A percentile compares a stretch with the other conserved stretches of the same genome.
phyloP scores from a whole-genome alignment of 2,888 invertebrate species.

The Idaea dimidiata region DNA sequence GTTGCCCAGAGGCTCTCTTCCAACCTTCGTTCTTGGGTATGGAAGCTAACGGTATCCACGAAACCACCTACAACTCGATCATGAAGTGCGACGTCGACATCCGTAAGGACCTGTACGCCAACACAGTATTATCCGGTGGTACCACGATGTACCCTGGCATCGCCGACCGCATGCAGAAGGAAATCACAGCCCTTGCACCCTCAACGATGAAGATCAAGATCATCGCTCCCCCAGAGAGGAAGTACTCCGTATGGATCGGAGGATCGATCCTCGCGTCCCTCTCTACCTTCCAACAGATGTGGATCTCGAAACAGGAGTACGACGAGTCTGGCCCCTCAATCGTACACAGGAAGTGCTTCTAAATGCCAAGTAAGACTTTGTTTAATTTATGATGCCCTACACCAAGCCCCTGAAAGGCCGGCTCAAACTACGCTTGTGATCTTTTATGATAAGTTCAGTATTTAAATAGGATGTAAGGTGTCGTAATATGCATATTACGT shows the following conservation, averaged over 20 bases:
- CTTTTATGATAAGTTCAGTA: constrained; percentile 76
- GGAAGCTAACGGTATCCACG: constrained; percentile 94
- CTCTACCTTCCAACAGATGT: constrained; percentile 97
- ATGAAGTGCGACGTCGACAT: constrained; percentile 99
- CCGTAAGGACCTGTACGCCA: constrained; percentile 98
- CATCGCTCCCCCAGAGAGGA: constrained; percentile 96
- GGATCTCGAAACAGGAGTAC: constrained; percentile 98
- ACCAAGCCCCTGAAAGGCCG: constrained; percentile 67
- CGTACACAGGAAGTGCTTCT: constrained; percentile 95
- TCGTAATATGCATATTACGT: constrained; percentile 81
- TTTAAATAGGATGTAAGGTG: constrained; percentile 77
- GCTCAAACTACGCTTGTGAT: constrained; percentile 80
- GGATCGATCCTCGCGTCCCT: constrained; percentile 95
- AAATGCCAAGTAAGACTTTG: constrained; percentile 69
- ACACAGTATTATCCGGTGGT: constrained; percentile 96
- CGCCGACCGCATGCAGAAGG: constrained; percentile 96
- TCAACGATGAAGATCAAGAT: constrained; percentile 97
- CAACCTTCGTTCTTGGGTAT: constrained; percentile 95
- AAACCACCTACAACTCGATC: constrained; percentile 97
- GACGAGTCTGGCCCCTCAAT: constrained; percentile 97
- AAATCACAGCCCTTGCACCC: constrained; percentile 94
- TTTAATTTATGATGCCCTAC: constrained; percentile 74
- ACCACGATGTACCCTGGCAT: constrained; percentile 98
- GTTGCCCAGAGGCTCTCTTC: constrained; percentile 97
- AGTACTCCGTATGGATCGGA: constrained; percentile 98